phyloP scores from a whole-genome alignment of 1,140 invertebrate genomes.

The Helicoverpa zea region DNA sequence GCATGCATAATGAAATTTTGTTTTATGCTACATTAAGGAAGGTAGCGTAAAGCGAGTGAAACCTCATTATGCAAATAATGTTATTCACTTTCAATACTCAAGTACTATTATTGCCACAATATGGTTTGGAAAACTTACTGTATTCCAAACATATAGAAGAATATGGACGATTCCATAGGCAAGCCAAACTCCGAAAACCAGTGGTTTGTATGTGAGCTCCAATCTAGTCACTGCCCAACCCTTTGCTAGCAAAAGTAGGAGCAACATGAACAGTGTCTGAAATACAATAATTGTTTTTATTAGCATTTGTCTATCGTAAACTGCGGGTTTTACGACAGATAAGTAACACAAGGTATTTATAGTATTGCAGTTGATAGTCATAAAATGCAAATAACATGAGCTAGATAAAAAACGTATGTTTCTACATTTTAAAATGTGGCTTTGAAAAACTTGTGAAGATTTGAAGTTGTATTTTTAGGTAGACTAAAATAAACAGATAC shows the following conservation, averaged over 20 bases:
- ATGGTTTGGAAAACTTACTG: slow-evolving; percentile 89
- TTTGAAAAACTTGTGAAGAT: too few relatives aligned
- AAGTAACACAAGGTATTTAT: slow-evolving; percentile 1
- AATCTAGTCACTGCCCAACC: slow-evolving; percentile 98
- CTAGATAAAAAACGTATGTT: not conserved
- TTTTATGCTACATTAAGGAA: not conserved
- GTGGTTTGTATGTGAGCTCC: slow-evolving; percentile 94
- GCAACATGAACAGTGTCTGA: slow-evolving; percentile 97
- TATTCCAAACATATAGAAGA: slow-evolving; percentile 97
- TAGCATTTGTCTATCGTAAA: not conserved
- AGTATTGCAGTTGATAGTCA: not conserved
- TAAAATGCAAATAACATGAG: not conserved
- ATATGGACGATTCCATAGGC: slow-evolving; percentile 97
- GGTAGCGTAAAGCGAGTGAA: not conserved
- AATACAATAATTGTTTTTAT: slow-evolving; percentile 71
- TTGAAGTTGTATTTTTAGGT: too few relatives aligned
- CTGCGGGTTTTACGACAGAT: not conserved
- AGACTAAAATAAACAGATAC: too few relatives aligned
- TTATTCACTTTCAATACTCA: not conserved
- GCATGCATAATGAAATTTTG: not conserved
- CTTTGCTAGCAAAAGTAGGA: slow-evolving; percentile 97
- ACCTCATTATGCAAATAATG: not conserved
- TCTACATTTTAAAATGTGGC: not conserved
- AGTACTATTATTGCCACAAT: not conserved
- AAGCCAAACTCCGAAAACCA: slow-evolving; percentile 97